Base-by-base conservation (phyloP, 2,797 vertebrate species). In the Poecilia gillii region DNA sequence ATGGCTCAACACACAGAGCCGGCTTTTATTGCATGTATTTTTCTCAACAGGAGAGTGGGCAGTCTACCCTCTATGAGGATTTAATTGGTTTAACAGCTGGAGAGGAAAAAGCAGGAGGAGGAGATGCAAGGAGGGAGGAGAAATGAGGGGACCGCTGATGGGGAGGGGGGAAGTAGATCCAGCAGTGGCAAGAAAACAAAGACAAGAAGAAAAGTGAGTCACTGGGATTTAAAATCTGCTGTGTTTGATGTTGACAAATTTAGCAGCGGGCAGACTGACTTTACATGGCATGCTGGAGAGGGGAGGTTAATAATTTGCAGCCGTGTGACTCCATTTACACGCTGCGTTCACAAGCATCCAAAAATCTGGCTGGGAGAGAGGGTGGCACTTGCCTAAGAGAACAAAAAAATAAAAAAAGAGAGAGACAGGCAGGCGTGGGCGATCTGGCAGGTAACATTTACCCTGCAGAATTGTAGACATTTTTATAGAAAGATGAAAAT, bases 71-170 rank as follows among this genome's bases (percentile, higher is more conserved):
- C 90, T 91, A 86, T 90, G 92, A 92, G 89, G 90, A 90, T 93
- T 94, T 93, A 93, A 94, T 94, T 93, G 94, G 90, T 94, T 93
- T 94, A 94, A 93, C 93, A 94, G 93, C 92, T 93, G 93, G 93
- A 92, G 88, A 91, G 84, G 84, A 90, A 51, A 81, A 78, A 79
- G 78, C 59, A 79, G 77, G 80, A 85, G 83, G 81, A 87, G 80
- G 84, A 82, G 73, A 76, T 72, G 47, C 55, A 62, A n/a, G 72
- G 49, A 23, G 43, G 41, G 88, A 91, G 83, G 85, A 90, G 66
- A 81, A 59, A 79, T 36, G 6, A 73, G 78, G 79, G 82, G 83
- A 31, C 1, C 9, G 25, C 12, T 55, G 7, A 25, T 11, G 25
- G 8, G 11, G 80, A 84, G 55, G 78, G 80, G 70, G 49, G 33